Conservation (phyloP, 2,113 vertebrate genomes). For the Cyphomyrus plagiostoma region DNA sequence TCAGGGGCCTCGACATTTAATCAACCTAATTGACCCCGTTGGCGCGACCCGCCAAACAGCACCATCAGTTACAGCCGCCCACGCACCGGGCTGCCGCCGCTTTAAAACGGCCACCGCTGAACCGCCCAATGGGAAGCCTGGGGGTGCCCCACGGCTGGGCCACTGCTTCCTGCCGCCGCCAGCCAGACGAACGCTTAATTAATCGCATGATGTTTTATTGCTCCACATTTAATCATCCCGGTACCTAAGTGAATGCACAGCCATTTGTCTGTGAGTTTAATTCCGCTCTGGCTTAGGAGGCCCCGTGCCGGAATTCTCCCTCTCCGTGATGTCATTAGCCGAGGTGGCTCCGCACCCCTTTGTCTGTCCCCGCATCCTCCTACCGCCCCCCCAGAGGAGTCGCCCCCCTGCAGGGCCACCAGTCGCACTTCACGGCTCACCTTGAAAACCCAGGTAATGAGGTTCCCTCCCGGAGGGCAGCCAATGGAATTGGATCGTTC, state of each 20-base stretch:
- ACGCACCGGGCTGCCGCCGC: too few relatives aligned
- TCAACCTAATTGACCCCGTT: not conserved
- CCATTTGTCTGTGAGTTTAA: constrained; percentile 2
- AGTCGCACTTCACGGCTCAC: constrained; percentile 27
- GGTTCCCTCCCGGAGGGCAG: constrained; percentile 38
- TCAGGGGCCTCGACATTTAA: not conserved
- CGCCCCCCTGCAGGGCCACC: not conserved
- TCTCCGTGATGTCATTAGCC: not conserved
- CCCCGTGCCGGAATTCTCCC: not conserved
- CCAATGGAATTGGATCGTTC: constrained; percentile 43
- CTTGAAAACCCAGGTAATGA: constrained; percentile 43
- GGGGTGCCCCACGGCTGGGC: not conserved
- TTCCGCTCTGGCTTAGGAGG: not conserved
- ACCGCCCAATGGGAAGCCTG: not conserved
- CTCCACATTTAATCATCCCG: not conserved
- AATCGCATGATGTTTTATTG: not conserved
- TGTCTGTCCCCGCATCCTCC: not conserved
- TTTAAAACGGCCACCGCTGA: not conserved
- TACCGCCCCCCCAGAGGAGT: not conserved
- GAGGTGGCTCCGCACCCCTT: too few relatives aligned
- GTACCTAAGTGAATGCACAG: not conserved
- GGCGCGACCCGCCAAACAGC: not conserved
- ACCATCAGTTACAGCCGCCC: not conserved
- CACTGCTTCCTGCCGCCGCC: not conserved
- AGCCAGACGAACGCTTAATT: not conserved